These are phyloP conservation scores for Synergus laeviventris DNA, from an alignment of 2,888 invertebrate genomes.

Conservation along the genomic window DNA sequence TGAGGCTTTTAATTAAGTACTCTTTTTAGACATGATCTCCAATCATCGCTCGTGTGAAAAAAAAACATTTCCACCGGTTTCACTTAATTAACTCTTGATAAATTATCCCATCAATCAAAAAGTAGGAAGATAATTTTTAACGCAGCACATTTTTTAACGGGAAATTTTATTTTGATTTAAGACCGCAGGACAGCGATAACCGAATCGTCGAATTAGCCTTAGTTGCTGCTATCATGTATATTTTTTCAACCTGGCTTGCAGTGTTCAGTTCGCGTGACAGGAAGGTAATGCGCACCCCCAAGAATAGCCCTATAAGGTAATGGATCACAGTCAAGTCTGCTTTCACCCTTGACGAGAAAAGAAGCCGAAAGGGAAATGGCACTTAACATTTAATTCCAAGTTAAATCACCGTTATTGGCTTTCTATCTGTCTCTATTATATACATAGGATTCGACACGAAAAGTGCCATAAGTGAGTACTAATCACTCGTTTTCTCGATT, in stretches of 20 bases:
- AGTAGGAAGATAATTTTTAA: background rate
- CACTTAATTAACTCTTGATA: background rate
- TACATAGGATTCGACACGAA: background rate
- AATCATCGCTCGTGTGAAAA: background rate
- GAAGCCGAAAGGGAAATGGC: conserved; percentile 60
- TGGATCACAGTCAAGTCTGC: conserved; percentile 64
- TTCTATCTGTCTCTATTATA: conserved; percentile 45
- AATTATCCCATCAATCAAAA: background rate
- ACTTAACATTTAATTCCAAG: conserved; percentile 63
- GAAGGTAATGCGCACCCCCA: conserved; percentile 62
- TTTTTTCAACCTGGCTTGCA: conserved; percentile 48
- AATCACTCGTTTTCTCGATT: background rate
- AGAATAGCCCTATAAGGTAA: conserved; percentile 68
- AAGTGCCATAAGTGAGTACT: background rate
- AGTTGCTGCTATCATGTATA: conserved; percentile 49
- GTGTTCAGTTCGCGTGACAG: conserved; percentile 68
- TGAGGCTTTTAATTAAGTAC: background rate
- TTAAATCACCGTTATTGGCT: conserved; percentile 61
- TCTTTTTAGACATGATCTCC: background rate
- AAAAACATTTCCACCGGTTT: background rate
- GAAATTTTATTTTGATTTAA: conserved; percentile 52
- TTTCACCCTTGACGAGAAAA: conserved; percentile 57
- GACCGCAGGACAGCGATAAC: conserved; percentile 47
- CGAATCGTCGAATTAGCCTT: conserved; percentile 55
- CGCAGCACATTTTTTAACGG: conserved; percentile 11